Evolutionary conservation across 2,113 vertebrate genomes (phyloP), one percentile per base, ranked within the genome.

Genomic region (Crotalus horridus): DNA sequence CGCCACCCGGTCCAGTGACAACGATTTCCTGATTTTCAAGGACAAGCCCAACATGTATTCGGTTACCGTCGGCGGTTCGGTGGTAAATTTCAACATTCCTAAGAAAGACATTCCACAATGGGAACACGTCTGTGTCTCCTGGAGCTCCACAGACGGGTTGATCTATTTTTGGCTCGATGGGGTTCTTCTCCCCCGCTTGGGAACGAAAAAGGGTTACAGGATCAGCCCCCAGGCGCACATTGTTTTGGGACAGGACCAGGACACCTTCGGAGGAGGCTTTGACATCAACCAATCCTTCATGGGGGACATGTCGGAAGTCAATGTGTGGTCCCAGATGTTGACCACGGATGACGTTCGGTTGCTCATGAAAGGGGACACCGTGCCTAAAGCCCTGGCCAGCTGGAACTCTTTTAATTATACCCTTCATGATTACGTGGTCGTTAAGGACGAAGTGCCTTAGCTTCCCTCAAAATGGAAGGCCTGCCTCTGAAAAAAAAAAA

Each of bases 161-260:
- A 7, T 54, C 15, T 91, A 93, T 9, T 39, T 97, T n/a, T 96
- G 94, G 94, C 23, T 95, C 39, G 59, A 95, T 10, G 92, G 92
- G 5, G 93, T 89, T 1, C 51, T 64, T 23, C 2, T 87, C 13
- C 56, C 64, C 24, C 95, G 94, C 21, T 86, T 59, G 33, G 69
- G 43, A 10, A 5, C 93, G 29, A 24, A 81, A 53, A 88, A 29
- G 33, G 91, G 86, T 1, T 48, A 81, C 2, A 13, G 3, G 0
- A 10, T 94, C 4, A 21, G 21, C 1, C 1, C 23, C 6, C 23
- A 48, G 9, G 58, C 48, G 3, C 59, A 24, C 8, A 55, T 94
- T 15, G 7, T 96, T 21, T 86, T 96, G 15, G 94, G 93, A 0
- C 90, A 96, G 61, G 94, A 93, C 1, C 93, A 96, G 85, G 92